Evolutionary conservation across 2,888 invertebrate species (phyloP), one percentile per base, ranked within the genome.

Genomic region (Sphinx pinastri): DNA sequence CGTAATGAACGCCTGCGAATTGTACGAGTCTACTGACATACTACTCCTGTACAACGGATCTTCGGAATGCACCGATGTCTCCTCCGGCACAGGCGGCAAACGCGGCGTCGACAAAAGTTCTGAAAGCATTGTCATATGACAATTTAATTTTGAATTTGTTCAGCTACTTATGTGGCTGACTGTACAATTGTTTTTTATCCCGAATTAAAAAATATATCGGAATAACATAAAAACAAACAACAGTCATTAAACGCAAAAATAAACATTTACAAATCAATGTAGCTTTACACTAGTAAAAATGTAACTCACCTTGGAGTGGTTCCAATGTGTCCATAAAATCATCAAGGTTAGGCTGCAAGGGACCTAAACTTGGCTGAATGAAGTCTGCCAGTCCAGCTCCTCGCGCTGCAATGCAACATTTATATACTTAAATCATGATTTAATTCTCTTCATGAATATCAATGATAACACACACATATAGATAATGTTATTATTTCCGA

Each of bases 321-420:
- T 98, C 97, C 88, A 98, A 94, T 74, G 97, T 97, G 84, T 98
- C 98, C 97, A 98, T 98, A 91, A 98, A 98, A 92, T 98, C 98
- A 86, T 99, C 98, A 83, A 99, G 95, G 93, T 98, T 98, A 75
- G 99, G 99, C 92, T 99, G 99, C 73, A 99, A 94, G 70, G 99
- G 99, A 57, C 99, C 97, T 84, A 99, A 95, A 86, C 99, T 99
- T 69, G 99, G 99, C 93, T 99, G 99, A 89, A 99, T 99, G 86
- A 99, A 98, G 93, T 99, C 99, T 67, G 99, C 98, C 85, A 98
- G 95, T 82, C 97, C 97, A 70, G 98, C 97, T 77, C 96, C 97
- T 88, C 97, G 96, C 68, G 97, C 98, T 97, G 89, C 92, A 94
- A 90, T 69, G 52, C 49, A 54, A 63, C 19, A 54, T n/a, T 38